phyloP scores from a whole-genome alignment of 2,888 invertebrate genomes.

The Troides helena region DNA sequence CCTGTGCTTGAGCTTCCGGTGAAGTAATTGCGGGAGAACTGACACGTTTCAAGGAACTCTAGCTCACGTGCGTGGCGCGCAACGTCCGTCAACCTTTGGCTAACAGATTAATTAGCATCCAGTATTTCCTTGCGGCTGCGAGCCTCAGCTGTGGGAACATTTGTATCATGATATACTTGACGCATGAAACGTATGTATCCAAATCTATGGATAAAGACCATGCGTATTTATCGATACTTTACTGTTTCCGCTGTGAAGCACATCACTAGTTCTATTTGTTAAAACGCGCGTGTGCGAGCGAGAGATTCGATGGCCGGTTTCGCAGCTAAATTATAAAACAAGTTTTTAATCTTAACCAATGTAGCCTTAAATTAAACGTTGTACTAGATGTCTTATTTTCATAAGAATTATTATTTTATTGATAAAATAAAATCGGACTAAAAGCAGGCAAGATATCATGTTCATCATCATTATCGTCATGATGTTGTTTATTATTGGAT shows the following conservation, averaged over 20 bases:
- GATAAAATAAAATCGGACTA: neutral
- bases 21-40: no score
- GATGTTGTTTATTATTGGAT: neutral
- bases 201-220: no score
- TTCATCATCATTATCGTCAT: neutral
- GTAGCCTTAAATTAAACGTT: slow-evolving; percentile 17
- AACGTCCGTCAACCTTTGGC: no score
- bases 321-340: neutral
- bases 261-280: neutral
- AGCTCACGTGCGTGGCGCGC: no score
- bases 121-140: no score
- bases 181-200: no score
- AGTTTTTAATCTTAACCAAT: slow-evolving; percentile 12
- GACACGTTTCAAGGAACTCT: no score
- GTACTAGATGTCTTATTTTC: slow-evolving; percentile 21
- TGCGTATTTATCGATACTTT: no score
- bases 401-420: slow-evolving; percentile 5
- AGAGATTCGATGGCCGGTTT: neutral
- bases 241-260: neutral
- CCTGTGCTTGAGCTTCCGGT: no score
- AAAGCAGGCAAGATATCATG: slow-evolving; percentile 12
- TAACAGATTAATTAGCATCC: no score
- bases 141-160: no score
- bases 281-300: neutral
- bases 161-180: no score